phyloP scores from a whole-genome alignment of 2,888 invertebrate species.

The Coleophora flavipennella region DNA sequence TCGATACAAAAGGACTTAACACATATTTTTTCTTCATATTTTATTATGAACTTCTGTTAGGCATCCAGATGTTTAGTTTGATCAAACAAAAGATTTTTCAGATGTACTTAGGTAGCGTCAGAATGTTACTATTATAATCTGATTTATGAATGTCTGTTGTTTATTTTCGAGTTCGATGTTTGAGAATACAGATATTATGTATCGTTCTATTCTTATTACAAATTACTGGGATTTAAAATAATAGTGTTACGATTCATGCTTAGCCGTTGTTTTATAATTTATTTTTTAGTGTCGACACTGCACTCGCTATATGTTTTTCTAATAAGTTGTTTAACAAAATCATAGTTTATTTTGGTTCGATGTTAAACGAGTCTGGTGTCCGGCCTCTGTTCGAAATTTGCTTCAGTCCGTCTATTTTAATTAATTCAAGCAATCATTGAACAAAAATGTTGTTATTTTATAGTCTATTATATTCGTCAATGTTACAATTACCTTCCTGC shows the following conservation, averaged over 20 bases:
- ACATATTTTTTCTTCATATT: constrained; percentile 69
- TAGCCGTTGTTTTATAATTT: constrained; percentile 37
- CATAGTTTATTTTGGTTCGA: constrained; percentile 66
- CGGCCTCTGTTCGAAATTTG: constrained; percentile 63
- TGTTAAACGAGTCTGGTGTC: constrained; percentile 61
- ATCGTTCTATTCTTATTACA: no score
- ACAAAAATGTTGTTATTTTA: constrained; percentile 21
- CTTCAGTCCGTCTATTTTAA: constrained; percentile 46
- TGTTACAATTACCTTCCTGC: background rate
- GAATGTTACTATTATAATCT: constrained; percentile 56
- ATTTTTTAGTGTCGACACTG: constrained; percentile 49
- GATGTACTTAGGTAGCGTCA: constrained; percentile 51
- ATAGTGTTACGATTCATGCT: constrained; percentile 17
- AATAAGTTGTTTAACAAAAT: constrained; percentile 64
- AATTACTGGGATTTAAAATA: background rate
- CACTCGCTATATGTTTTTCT: constrained; percentile 63
- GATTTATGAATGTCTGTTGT: constrained; percentile 59
- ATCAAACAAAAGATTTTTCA: constrained; percentile 71
- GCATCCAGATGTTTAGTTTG: constrained; percentile 67
- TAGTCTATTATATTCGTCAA: background rate
- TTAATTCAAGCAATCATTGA: constrained; percentile 57
- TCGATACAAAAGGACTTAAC: constrained; percentile 70
- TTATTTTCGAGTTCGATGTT: constrained; percentile 50
- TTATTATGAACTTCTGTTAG: constrained; percentile 72
- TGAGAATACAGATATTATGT: constrained; percentile 19